Evolutionary conservation across 2,888 invertebrate genomes (phyloP), one percentile per base, ranked within the genome.

Genomic region (Merodon equestris): DNA sequence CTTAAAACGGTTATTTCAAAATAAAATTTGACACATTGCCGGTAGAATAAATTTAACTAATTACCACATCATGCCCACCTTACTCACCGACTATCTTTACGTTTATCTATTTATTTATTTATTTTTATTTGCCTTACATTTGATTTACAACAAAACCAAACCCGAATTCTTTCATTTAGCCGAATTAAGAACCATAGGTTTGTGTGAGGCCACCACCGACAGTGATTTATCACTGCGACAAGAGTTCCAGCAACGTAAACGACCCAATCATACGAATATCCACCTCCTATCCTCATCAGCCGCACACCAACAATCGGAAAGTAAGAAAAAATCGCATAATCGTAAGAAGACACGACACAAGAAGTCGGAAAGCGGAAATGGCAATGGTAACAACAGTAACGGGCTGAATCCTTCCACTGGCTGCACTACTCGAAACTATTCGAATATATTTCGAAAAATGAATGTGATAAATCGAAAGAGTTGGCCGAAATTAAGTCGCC

Each of bases 371-470:
- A 51, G 38, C 40, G 27, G 27, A 27, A 7, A 27, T 27, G 27
- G 27, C 27, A 61, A 68, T 36, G 54, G 13, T 9, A 7, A 51
- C 45, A 53, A 14, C 42, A 50, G 45, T 34, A 48, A 38, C 34
- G 60, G 56, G n/a, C 40, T 50, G 2, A 58, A 53, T 15, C 14
- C 40, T 36, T 15, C 85, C 85, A 63, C 86, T 86, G 48, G 86
- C 85, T 27, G 66, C 86, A 81, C 86, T 85, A 76, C 82, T 85
- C 68, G 74, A 83, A 84, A 88, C 67, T 88, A 86, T 76, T 83
- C 87, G 18, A 87, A 85, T 61, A 83, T 88, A 44, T 85, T 86
- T 57, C 84, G 85, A 9, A 85, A 85, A 60, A 81, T 86, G 84
- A 84, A 72, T 81, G 68, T 71, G 63, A 70, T 72, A 63, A 72